Base-by-base conservation (phyloP, 2,888 invertebrate genomes). In the Alsophila aescularia region DNA sequence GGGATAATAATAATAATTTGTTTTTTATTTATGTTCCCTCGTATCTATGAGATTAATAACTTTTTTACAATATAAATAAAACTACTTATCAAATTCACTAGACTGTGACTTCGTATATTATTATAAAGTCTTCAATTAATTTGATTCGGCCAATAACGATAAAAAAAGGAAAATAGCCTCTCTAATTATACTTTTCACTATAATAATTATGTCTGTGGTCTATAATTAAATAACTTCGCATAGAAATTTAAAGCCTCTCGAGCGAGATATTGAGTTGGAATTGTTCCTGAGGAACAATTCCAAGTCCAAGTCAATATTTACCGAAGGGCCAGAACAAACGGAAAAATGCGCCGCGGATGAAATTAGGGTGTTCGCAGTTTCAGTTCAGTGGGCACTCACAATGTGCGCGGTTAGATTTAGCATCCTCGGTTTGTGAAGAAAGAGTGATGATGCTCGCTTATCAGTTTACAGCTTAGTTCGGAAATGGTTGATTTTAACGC, bases 291-390 rank as follows among this genome's bases (percentile, higher is more conserved):
- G 35, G 12, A 35, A 35, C 35, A 53, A 42, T 53, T 16, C 47
- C 21, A 2, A n/a, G n/a, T n/a, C 41, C 15, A 14, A 21, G 53
- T 47, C 42, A 53, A 53, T 53, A 53, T 53, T 53, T 53, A 32
- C 41, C n/a, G 6, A 18, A 31, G 41, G 45, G 29, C 41, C 47
- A 32, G 36, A 47, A 32, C 53, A 53, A 53, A 53, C 47, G 31
- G 47, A 53, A 53, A 53, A 53, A 53, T 47, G 53, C 42, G 52
- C 44, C 34, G 18, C 41, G 29, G 12, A 48, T 35, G 35, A 18
- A 40, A 41, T 29, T 27, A 52, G 29, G 40, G 2, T 18, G 45
- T 52, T 45, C 29, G 41, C 45, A 45, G 45, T 41, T 40, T 45
- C 52, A 47, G 45, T 24, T 36, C 52, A 29, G 14, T 52, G 45